Evolutionary conservation across 2,113 vertebrate genomes (phyloP).

Genomic region (Camelus dromedarius): DNA sequence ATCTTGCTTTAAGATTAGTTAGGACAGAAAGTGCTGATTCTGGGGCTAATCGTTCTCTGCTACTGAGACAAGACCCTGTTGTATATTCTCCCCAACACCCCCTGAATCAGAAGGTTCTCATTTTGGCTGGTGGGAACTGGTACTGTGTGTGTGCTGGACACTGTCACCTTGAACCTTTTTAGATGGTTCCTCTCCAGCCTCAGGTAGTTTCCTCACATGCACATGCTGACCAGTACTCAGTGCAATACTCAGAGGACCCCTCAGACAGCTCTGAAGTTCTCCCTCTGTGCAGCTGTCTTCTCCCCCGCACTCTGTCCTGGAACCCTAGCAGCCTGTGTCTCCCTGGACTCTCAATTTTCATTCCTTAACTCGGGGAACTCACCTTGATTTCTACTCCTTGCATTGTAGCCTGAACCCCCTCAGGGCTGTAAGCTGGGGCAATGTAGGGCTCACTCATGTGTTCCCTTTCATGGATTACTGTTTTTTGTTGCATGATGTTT

Average conservation of each 20-base stretch:
- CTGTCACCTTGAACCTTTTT: neutral
- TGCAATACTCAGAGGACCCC: neutral
- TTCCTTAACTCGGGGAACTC: neutral
- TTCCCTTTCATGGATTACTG: neutral
- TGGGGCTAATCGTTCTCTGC: neutral
- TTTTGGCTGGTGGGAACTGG: neutral
- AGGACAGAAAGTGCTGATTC: neutral
- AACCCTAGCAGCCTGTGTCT: neutral
- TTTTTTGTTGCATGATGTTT: neutral
- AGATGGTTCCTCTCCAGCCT: neutral
- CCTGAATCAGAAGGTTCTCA: neutral
- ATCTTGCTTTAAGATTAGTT: neutral
- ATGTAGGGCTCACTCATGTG: neutral
- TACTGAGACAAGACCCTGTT: neutral
- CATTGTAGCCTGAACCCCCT: neutral
- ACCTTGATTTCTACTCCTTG: neutral
- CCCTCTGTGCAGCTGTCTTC: neutral
- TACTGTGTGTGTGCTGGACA: neutral
- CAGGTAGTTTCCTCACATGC: neutral
- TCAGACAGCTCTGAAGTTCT: neutral
- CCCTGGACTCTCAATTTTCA: neutral
- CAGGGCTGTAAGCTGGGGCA: neutral
- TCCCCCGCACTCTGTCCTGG: neutral
- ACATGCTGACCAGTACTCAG: neutral
- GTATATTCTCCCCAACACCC: neutral